These are phyloP conservation scores for Chlamydotis undulata DNA, from an alignment of 2,113 vertebrate species.

Conservation along the genomic window DNA sequence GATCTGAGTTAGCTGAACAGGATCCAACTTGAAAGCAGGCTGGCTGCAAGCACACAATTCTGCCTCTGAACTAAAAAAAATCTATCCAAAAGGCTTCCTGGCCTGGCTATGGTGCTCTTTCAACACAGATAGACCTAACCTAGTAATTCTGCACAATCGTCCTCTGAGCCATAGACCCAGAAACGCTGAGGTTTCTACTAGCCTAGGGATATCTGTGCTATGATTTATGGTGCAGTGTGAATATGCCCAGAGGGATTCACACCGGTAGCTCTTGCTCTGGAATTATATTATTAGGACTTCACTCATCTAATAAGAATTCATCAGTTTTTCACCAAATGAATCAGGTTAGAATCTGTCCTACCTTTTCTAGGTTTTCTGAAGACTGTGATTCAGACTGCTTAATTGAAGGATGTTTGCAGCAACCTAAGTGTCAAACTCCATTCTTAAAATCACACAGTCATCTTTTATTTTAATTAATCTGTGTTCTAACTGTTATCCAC, in stretches of 20 bases:
- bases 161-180: background rate
- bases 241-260: background rate
- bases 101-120: background rate
- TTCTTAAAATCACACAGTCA: background rate
- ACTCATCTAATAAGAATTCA: background rate
- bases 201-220: background rate
- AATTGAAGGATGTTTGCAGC: slow-evolving; percentile 9
- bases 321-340: background rate
- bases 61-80: background rate
- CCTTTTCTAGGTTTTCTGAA: background rate
- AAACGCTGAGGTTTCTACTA: background rate
- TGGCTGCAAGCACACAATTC: background rate
- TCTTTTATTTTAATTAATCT: slow-evolving; percentile 25
- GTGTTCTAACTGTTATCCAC: background rate
- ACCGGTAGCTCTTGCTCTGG: background rate
- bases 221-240: background rate
- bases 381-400: background rate
- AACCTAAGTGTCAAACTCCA: background rate
- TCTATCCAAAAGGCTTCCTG: background rate
- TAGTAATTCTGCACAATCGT: background rate
- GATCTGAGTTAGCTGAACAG: background rate
- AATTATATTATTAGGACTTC: background rate
- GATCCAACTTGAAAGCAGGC: background rate
- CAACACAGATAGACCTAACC: background rate
- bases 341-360: background rate